A percentile compares a stretch with the other conserved stretches of the same genome.
Evolutionary conservation across 2,113 vertebrate species (phyloP).

Genomic region (Lathamus discolor): DNA sequence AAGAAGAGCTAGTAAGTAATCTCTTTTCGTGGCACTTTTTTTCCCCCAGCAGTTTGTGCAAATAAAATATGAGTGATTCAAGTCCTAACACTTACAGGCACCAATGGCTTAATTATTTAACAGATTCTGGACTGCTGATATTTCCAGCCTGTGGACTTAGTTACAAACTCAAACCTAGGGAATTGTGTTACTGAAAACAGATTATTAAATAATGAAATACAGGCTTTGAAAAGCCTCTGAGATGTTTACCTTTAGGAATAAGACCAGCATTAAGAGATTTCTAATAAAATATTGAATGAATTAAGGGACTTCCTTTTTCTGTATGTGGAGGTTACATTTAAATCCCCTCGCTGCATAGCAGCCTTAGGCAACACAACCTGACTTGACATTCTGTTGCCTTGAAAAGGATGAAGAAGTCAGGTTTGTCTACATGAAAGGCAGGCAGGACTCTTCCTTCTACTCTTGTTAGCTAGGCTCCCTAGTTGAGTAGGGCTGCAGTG

Average conservation of each 20-base stretch:
- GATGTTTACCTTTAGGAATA: conserved; percentile 70
- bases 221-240: conserved; percentile 65
- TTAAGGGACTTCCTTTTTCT: conserved; percentile 70
- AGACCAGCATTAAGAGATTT: conserved; percentile 66
- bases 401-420: conserved; percentile 56
- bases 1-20: neutral
- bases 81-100: conserved; percentile 54
- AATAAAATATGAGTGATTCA: conserved; percentile 51
- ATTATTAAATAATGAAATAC: conserved; percentile 75
- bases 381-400: conserved; percentile 63
- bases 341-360: conserved; percentile 49
- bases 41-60: conserved; percentile 25
- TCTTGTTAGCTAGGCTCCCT: conserved; percentile 46
- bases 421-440: conserved; percentile 64
- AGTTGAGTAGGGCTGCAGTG: conserved; percentile 3
- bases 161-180: conserved; percentile 56
- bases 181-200: conserved; percentile 62
- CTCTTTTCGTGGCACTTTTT: neutral
- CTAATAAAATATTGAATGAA: conserved; percentile 76
- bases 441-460: conserved; percentile 36
- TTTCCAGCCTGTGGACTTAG: conserved; percentile 63
- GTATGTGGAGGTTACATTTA: conserved; percentile 65
- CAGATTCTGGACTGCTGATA: conserved; percentile 51
- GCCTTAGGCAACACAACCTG: conserved; percentile 73
- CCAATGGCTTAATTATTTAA: conserved; percentile 67